Conservation (phyloP, 2,113 vertebrate species). For the Oryzias melastigma region DNA sequence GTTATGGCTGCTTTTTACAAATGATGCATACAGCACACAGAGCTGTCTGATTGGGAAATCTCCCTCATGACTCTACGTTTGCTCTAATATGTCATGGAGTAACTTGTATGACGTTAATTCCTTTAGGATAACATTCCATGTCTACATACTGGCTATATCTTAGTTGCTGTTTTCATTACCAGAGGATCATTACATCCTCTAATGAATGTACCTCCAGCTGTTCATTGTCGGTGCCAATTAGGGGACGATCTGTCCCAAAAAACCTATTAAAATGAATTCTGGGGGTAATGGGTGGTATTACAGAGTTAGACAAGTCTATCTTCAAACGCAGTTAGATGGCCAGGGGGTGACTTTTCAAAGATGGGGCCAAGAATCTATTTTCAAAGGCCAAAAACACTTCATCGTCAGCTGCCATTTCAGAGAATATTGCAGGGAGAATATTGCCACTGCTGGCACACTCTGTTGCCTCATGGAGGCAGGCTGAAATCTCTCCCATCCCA, state of each 20-base stretch:
- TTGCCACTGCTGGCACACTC: slow-evolving; percentile 38
- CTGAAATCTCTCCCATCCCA: slow-evolving; percentile 55
- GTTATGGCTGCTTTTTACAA: slow-evolving; percentile 11
- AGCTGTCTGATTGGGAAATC: neutral
- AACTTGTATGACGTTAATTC: slow-evolving; percentile 29
- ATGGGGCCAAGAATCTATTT: slow-evolving; percentile 48
- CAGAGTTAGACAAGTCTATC: slow-evolving; percentile 43
- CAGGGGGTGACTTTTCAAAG: slow-evolving; percentile 24
- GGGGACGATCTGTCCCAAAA: slow-evolving; percentile 65
- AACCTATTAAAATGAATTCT: slow-evolving; percentile 66
- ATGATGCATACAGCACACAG: neutral
- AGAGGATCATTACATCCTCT: slow-evolving; percentile 68
- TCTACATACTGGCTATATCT: slow-evolving; percentile 50
- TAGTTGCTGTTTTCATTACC: slow-evolving; percentile 55
- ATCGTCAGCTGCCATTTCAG: slow-evolving; percentile 27
- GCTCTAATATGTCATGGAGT: neutral
- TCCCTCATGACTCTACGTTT: slow-evolving; percentile 12
- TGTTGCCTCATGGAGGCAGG: slow-evolving; percentile 48
- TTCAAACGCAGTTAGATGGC: slow-evolving; percentile 37
- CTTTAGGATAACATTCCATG: slow-evolving; percentile 48
- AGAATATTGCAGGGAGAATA: slow-evolving; percentile 26
- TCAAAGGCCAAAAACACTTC: slow-evolving; percentile 52
- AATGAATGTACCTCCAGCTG: slow-evolving; percentile 67
- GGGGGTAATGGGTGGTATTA: slow-evolving; percentile 51
- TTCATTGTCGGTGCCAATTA: slow-evolving; percentile 70